Conservation (phyloP, 1,140 invertebrate genomes). For the Danaus plexippus region DNA sequence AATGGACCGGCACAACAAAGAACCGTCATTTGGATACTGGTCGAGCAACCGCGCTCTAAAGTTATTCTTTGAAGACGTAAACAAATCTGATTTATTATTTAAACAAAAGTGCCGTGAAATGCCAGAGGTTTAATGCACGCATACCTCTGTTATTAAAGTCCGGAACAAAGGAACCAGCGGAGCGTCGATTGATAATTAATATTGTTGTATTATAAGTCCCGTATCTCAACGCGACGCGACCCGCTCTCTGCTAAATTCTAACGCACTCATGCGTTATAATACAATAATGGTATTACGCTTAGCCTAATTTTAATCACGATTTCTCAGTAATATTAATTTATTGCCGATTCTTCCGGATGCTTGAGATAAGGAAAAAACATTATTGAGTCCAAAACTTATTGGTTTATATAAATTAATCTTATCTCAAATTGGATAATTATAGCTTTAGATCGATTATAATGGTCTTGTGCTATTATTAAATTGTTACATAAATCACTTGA, state of each 20-base stretch:
- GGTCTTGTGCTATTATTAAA: no score
- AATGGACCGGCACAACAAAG: no score
- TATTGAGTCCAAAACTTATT: no score
- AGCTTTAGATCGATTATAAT: no score
- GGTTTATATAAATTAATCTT: no score
- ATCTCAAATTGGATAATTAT: no score
- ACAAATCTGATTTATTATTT: slow-evolving; percentile 65
- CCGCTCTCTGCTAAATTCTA: slow-evolving; percentile 40
- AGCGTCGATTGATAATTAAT: slow-evolving; percentile 66
- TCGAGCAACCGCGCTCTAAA: slow-evolving; percentile 26
- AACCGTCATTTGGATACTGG: slow-evolving; percentile 8
- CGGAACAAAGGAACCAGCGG: slow-evolving; percentile 54
- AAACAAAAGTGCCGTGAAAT: slow-evolving; percentile 61
- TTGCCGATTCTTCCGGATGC: no score
- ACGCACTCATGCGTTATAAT: slow-evolving; percentile 50
- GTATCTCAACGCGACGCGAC: slow-evolving; percentile 40
- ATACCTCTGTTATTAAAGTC: slow-evolving; percentile 59
- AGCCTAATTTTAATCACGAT: slow-evolving; percentile 36
- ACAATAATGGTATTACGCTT: slow-evolving; percentile 55
- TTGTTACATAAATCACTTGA: no score
- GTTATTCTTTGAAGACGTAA: slow-evolving; percentile 44
- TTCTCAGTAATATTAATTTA: slow-evolving; percentile 14
- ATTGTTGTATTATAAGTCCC: slow-evolving; percentile 67
- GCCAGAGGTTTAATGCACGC: slow-evolving; percentile 54
- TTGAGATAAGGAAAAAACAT: no score